Evolutionary conservation across 2,888 invertebrate genomes (phyloP).

Genomic region (Pyrochroa serraticornis): DNA sequence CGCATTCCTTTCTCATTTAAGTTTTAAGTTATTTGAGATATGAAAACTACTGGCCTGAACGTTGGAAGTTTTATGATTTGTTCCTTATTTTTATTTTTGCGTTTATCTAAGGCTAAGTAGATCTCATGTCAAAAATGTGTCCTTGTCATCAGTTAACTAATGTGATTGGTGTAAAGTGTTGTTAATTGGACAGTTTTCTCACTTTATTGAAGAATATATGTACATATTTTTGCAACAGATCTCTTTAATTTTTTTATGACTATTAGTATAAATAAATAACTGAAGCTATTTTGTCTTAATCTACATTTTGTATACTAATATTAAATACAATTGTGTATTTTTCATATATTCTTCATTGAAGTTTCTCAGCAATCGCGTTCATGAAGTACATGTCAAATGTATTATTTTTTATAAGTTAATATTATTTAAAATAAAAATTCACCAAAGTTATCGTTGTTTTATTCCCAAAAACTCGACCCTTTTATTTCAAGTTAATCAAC

Average conservation of each 20-base stretch:
- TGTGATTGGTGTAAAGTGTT: constrained; percentile 30
- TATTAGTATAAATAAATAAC: too few relatives aligned
- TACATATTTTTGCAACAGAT: not conserved
- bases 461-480: not conserved
- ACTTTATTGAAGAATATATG: constrained; percentile 24
- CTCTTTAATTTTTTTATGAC: not conserved
- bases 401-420: constrained; percentile 33
- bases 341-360: constrained; percentile 21
- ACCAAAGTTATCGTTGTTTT: constrained; percentile 13
- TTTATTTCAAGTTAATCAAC: constrained; percentile 23
- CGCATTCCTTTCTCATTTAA: constrained; percentile 28
- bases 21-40: constrained; percentile 13
- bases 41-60: constrained; percentile 7
- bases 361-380: constrained; percentile 11
- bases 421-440: constrained; percentile 26
- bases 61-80: constrained; percentile 2
- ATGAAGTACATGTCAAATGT: constrained; percentile 26
- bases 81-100: constrained; percentile 1
- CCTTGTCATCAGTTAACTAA: constrained; percentile 21
- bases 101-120: constrained; percentile 17
- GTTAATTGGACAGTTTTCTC: constrained; percentile 18
- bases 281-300: too few relatives aligned
- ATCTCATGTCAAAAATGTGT: constrained; percentile 17
- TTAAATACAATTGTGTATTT: not conserved
- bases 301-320: too few relatives aligned